Evolutionary conservation across 2,888 invertebrate genomes (phyloP).

Genomic region (Lapara coniferarum): DNA sequence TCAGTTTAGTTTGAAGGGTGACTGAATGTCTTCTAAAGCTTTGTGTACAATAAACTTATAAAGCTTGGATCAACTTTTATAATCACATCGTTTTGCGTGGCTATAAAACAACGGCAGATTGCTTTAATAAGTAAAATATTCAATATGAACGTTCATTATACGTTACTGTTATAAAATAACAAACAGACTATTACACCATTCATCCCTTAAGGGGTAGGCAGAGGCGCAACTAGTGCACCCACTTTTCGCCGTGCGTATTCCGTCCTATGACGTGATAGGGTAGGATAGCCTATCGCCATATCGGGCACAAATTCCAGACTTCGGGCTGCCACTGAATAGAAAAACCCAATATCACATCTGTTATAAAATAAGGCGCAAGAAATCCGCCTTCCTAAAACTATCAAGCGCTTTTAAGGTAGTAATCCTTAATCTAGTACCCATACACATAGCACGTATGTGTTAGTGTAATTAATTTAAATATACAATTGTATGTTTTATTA

Average conservation of each 20-base stretch:
- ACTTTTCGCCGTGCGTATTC: no score
- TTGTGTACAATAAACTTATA: not conserved
- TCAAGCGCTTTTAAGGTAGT: not conserved
- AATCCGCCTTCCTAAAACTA: not conserved
- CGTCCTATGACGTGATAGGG: no score
- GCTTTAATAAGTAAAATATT: not conserved
- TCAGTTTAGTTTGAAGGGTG: not conserved
- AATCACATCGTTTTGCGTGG: not conserved
- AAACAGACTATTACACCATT: no score
- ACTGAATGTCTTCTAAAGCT: not conserved
- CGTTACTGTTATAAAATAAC: conserved; percentile 1
- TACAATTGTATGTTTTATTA: not conserved
- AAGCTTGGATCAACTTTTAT: conserved; percentile 1
- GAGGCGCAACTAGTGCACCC: no score
- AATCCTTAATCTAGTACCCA: conserved; percentile 12
- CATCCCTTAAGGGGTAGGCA: no score
- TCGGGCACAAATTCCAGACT: no score
- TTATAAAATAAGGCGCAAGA: not conserved
- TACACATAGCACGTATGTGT: not conserved
- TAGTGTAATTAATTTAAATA: not conserved
- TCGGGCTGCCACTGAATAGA: no score
- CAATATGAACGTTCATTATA: not conserved
- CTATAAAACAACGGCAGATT: not conserved
- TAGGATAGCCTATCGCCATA: no score
- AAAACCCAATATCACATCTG: no score